Evolutionary conservation across 2,113 vertebrate genomes (phyloP), one percentile per base, ranked within the genome.

Genomic region (Pelecanoides urinatrix): DNA sequence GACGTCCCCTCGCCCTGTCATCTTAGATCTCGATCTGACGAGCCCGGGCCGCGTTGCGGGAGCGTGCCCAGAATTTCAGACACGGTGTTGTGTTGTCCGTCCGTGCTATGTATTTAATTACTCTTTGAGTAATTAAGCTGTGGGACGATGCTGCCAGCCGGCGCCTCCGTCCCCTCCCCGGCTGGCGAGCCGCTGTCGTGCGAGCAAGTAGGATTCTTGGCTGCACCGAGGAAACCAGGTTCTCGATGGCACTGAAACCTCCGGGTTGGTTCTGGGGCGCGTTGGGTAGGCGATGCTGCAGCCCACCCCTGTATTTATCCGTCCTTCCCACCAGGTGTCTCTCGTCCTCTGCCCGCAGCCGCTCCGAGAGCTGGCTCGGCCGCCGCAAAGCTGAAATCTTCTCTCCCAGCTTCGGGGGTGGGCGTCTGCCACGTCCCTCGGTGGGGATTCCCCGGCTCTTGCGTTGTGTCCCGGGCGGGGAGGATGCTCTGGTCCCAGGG

Each of bases 1-100:
- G 72, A 38, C 18, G 67, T 53, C 78, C 90, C 68, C 77, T n/a
- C 59, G 2, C 29, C 61, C 78, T 49, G 22, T 75, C 27, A 47
- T 75, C 56, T 75, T 47, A 42, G 82, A 44, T 76, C 56, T 65
- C 13, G 79, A 77, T 67, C 76, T 25, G 94, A 93, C 58, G 34
- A 86, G 96, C 94, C 95, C 86, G 56, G 96, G 97, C 95, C 55
- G 62, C 20, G 16, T 63, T 71, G 77, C 49, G 68, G 94, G 94
- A 92, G 89, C 34, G 5, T 40, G 40, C 80, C 56, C 63, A 34
- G 93, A 52, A 56, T 42, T 79, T 75, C 79, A 73, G 78, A 32
- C 27, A 3, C 2, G 10, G 71, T 65, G 62, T 36, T 50, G 36
- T 47, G 17, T 42, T 44, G 59, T 91, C 72, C 11, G 5, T 92